Conservation (phyloP, 92 coral and sea anemone species). For the Plumapathes pennacea region DNA sequence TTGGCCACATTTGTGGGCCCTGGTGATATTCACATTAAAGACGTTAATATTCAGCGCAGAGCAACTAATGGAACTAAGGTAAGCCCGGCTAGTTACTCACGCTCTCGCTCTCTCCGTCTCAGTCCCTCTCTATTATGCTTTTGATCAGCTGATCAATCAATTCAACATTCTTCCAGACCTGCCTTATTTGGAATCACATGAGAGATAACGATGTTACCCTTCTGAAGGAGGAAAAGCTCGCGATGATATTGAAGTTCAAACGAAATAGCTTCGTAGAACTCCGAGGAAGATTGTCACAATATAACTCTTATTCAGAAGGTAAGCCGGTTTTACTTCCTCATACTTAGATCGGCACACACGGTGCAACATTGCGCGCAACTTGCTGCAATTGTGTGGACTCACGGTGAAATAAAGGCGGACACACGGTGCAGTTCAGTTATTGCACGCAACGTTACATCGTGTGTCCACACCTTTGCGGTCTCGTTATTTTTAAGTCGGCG, state of each 20-base stretch:
- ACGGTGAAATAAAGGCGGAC: too few species aligned
- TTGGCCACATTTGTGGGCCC: constrained; percentile 38
- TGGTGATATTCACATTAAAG: constrained; percentile 31
- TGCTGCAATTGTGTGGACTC: too few species aligned
- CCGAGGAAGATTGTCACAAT: constrained; percentile 28
- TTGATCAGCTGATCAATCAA: too few species aligned
- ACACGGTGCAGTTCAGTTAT: too few species aligned
- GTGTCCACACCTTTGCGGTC: too few species aligned
- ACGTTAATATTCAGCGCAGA: constrained; percentile 56
- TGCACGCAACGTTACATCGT: too few species aligned
- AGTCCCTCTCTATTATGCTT: too few species aligned
- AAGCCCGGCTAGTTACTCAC: background rate
- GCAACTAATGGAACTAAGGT: constrained; percentile 73
- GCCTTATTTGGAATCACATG: constrained; percentile 64
- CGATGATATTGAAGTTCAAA: constrained; percentile 60
- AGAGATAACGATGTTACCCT: constrained; percentile 24
- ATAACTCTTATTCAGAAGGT: constrained; percentile 74
- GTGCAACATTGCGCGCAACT: too few species aligned
- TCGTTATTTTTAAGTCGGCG: too few species aligned
- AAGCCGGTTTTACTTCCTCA: too few species aligned
- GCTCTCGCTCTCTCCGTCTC: too few species aligned
- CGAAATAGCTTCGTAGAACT: constrained; percentile 30
- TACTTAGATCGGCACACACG: too few species aligned
- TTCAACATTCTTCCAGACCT: constrained; percentile 45
- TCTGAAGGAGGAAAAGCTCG: constrained; percentile 31